Evolutionary conservation across 2,113 vertebrate species (phyloP), one percentile per base, ranked within the genome.

Genomic region (Argyrosomus japonicus): DNA sequence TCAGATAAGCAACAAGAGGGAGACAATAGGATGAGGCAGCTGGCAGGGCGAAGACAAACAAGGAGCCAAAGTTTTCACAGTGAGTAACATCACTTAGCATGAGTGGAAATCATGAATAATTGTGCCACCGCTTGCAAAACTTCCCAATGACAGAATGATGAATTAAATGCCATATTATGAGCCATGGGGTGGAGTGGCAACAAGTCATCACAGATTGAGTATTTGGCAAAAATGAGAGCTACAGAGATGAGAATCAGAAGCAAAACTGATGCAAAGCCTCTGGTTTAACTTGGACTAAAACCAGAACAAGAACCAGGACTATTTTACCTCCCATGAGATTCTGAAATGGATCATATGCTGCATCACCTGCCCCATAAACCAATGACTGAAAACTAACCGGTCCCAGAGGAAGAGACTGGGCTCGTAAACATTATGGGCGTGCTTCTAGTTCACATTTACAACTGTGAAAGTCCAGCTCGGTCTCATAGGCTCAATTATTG

Each of bases 311-410:
- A 69, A 50, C 3, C 15, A 65, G 67, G 58, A 27, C 57, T 21
- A n/a, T 57, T 69, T 78, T 12, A 23, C 58, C 29, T 75, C 57
- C 19, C 40, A 12, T 53, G 25, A 61, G 63, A 65, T 43, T 32
- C 68, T 32, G 40, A 29, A 54, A 47, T 36, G 75, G 75, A 80
- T 64, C 73, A 9, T 6, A 53, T 40, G 67, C 67, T 75, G 74
- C 56, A 73, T 89, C 82, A 91, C 47, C 77, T 79, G 75, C 73
- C 57, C 47, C 51, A 82, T 89, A 86, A 91, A 87, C 32, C 19
- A 23, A 62, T 29, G 23, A 86, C 75, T 84, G 73, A 87, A 76
- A 87, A 71, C 73, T 62, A 69, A 75, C 75, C 25, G 76, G 61
- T 84, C 79, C 73, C 72, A 76, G 53, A 91, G 88, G 76, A 91